Base-by-base conservation (phyloP, 2,888 invertebrate genomes). In the Drosophila setosimentum region DNA sequence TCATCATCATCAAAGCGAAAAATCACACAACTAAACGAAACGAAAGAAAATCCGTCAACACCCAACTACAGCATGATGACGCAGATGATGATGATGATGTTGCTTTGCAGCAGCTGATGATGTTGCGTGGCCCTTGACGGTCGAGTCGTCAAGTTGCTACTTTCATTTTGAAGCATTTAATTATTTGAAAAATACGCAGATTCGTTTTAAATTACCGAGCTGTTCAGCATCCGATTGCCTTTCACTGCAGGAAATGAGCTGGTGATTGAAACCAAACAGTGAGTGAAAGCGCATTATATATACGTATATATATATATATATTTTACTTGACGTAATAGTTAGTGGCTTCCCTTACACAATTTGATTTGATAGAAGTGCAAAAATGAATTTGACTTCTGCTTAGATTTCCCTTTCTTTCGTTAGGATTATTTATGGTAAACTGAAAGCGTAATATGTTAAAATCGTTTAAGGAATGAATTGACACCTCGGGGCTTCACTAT, bases 141-240 rank as follows among this genome's bases (percentile, higher is more conserved):
- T 68, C 50, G 40, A 35, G 62, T 64, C 67, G 53, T 49, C 16
- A 21, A 49, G 29, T 63, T 60, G 51, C 50, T 10, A 54, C 53
- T 53, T 68, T 64, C 57, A 65, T 54, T 68, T 79, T 51, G 53
- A 54, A 64, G 58, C 76, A 73, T 80, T 83, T 82, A 83, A 80
- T 88, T 83, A 83, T 83, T 68, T 70, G 66, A 53, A 76, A 73
- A 79, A 68, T 73, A 40, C 40, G 65, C 53, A 58, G 35, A 45
- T 32, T 48, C 73, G 66, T 51, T 63, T 81, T 54, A 60, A 71
- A 63, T 83, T 81, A 71, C 78, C 53, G 8, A 60, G 37, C 32
- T n/a, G 40, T 16, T 27, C 30, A 27, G 45, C 45, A 58, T 68
- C 64, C 40, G 53, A 59, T 67, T 68, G 45, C 48, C 68, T 68